Percentiles rank a stretch among this genome's conserved stretches.
Conservation (phyloP, 2,797 vertebrate genomes). For the Furcifer pardalis region DNA sequence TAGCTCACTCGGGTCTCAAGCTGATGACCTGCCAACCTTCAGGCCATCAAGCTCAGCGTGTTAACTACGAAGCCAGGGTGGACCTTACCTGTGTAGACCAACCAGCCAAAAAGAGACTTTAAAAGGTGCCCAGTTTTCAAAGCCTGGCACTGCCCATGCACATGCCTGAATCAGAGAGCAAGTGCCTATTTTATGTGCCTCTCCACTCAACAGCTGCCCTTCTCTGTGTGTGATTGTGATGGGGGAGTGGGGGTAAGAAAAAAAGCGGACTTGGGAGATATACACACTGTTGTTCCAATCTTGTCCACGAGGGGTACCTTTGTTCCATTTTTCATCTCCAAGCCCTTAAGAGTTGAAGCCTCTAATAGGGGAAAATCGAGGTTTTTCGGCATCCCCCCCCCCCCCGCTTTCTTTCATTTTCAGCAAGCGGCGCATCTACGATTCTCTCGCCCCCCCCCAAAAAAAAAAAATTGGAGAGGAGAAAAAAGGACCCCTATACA, state of each 20-base stretch:
- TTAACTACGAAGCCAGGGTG: too few species aligned
- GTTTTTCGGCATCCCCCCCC: conserved; percentile 76
- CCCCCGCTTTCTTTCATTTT: conserved; percentile 70
- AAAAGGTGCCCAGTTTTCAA: neutral
- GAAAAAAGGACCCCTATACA: neutral
- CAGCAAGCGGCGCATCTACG: conserved; percentile 83
- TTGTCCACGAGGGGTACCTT: conserved; percentile 88
- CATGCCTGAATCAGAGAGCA: conserved; percentile 13
- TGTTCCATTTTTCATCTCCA: conserved; percentile 87
- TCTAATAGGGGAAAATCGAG: conserved; percentile 78
- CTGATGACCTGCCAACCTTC: too few species aligned
- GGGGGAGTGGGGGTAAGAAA: neutral
- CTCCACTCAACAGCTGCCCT: conserved; percentile 28
- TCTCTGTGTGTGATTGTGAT: too few species aligned
- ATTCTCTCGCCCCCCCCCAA: conserved; percentile 78
- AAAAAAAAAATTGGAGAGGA: conserved; percentile 69
- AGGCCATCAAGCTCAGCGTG: too few species aligned
- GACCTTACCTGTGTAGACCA: too few species aligned
- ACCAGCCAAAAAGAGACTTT: neutral
- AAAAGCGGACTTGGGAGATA: neutral
- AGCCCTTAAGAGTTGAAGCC: conserved; percentile 78
- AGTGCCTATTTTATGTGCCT: conserved; percentile 1
- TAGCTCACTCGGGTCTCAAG: too few species aligned
- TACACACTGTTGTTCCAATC: conserved; percentile 70
- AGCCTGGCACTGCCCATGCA: neutral